A percentile compares a stretch with the other conserved stretches of the same genome.
phyloP scores from a whole-genome alignment of 2,888 invertebrate species.

The Xiphydria camelus region DNA sequence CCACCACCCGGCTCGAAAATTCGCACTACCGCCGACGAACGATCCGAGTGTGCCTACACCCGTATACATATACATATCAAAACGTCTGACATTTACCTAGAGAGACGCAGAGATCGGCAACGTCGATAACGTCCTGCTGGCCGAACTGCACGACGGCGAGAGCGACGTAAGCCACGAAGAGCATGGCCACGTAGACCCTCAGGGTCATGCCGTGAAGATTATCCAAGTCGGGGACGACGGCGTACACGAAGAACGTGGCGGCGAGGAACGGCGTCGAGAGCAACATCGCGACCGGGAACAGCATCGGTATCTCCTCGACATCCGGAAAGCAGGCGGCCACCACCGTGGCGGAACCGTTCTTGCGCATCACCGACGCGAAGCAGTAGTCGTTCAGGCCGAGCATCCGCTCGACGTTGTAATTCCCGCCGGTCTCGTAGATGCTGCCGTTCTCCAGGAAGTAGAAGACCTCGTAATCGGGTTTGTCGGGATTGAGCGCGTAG shows the following conservation, averaged over 20 bases:
- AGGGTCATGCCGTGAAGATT: constrained; percentile 48
- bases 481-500: constrained; percentile 23
- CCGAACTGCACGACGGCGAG: constrained; percentile 37
- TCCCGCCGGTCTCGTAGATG: constrained; percentile 16
- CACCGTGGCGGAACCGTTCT: constrained; percentile 13
- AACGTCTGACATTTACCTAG: constrained; percentile 1
- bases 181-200: constrained; percentile 38
- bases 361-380: constrained; percentile 22
- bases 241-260: constrained; percentile 44
- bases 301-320: neutral
- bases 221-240: constrained; percentile 40
- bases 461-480: constrained; percentile 26
- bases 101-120: neutral
- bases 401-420: constrained; percentile 11
- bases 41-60: too few species aligned
- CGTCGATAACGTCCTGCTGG: neutral
- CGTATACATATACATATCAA: too few species aligned
- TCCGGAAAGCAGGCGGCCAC: constrained; percentile 29
- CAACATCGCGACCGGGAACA: constrained; percentile 22
- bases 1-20: too few species aligned
- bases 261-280: constrained; percentile 40
- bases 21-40: too few species aligned
- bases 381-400: constrained; percentile 31
- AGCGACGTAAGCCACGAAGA: constrained; percentile 39
- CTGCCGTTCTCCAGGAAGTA: constrained; percentile 37